Base-by-base conservation (phyloP, 2,888 invertebrate species). In the Epistrophe grossulariae region DNA sequence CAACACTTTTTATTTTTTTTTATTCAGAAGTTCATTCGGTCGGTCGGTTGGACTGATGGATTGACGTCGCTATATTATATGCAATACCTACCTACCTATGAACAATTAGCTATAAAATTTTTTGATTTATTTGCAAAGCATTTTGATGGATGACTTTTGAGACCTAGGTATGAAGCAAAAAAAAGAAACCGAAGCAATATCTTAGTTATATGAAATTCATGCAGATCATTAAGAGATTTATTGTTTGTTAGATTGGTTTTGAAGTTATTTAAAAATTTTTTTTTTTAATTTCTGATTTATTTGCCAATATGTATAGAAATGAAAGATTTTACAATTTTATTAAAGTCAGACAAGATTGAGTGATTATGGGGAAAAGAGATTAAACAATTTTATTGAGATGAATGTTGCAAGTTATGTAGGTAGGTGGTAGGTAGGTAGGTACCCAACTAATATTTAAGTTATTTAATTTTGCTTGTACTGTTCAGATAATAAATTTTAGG, bases 221-320 rank as follows among this genome's bases (percentile, higher is more conserved):
- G 48, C 50, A 68, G 68, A 68, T 68, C 68, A 50, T 68, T 68
- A 68, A 38, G 50, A 68, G 68, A 68, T 68, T 68, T 68, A 68
- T 68, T 68, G 35, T 68, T 35, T 68, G 50, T 68, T 62, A 9
- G 50, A 13, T 50, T 50, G 66, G 31, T n/a, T 66, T 43, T 43
- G 45, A 45, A 64, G 31, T 64, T 64, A 43, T 45, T 62, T 45
- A 43, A 45, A 24, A n/a, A 45, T 10, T 17, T 48, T 17, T 48
- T 48, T 48, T 48, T n/a, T 2, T 8, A n/a, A 24, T 24, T 24
- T 24, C 24, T 19, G 11, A 8, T 66, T 11, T 48, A 0, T 17
- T 17, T 48, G 64, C 28, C 24, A 24, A 24, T 24, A 24, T n/a
- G n/a, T 1, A 45, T 7, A 9, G 24, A n/a, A 19, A 45, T 45